Base-by-base conservation (phyloP, 2,797 vertebrate genomes). In the Percopsis omiscomaycus region DNA sequence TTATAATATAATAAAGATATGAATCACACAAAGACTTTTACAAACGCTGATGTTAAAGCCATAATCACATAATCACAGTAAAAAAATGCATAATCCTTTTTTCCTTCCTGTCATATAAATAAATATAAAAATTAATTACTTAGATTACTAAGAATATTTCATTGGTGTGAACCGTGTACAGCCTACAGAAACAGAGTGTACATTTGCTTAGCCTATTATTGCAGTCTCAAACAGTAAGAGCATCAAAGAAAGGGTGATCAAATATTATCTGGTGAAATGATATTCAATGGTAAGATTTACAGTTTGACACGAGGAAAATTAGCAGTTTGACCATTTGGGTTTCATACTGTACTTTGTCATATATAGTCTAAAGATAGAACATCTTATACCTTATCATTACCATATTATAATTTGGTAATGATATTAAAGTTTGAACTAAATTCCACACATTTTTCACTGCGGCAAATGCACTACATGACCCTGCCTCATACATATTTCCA, bases 251-350 rank as follows among this genome's bases (percentile, higher is more conserved):
- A 22, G 22, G 22, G 42, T 60, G 65, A 68, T 58, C 61, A 61
- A 49, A 68, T 47, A 64, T 60, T 29, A 47, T 55, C 60, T 51
- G 58, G 66, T 77, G 57, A 49, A 64, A 72, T 72, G 27, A 61
- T 57, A 62, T 68, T 64, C 44, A 22, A 3, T 28, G 6, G 6
- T 8, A 37, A 51, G 46, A 64, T 72, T 61, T 64, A 54, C 46
- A 60, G 62, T 55, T 13, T 22, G 22, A 22, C 1, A 22, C 22
- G 22, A 22, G 22, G 22, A 37, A 51, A 37, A 64, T 72, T 61
- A 60, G 49, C 46, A 60, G 62, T 55, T 13, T 22, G 27, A 28
- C 48, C 51, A 59, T 58, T 71, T 75, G 49, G 46, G 58, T 56
- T 63, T 55, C 27, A 58, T 47, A 60, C 57, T 46, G 45, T 9